These are phyloP conservation scores for Clarias macrocephalus DNA, from an alignment of 2,113 vertebrate genomes.

Conservation along the genomic window DNA sequence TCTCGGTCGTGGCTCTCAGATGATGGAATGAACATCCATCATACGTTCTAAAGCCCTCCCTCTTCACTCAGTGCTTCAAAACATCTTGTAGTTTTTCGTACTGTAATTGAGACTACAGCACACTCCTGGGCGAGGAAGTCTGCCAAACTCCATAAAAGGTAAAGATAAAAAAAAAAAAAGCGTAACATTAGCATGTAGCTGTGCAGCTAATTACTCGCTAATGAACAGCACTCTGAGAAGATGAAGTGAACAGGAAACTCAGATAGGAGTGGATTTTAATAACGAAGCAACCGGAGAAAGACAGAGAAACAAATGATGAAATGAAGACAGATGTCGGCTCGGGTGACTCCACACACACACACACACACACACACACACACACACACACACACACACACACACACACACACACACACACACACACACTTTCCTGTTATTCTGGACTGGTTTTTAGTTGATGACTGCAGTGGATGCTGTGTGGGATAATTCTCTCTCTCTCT, in stretches of 20 bases:
- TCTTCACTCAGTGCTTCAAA: not conserved
- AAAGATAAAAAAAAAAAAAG: not conserved
- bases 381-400: constrained; percentile 27
- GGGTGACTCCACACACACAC: not conserved
- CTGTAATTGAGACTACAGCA: not conserved
- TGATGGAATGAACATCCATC: not conserved
- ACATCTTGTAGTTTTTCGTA: not conserved
- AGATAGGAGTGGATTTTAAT: constrained; percentile 22
- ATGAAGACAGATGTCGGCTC: constrained; percentile 23
- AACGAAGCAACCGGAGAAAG: constrained; percentile 22
- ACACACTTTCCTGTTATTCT: not conserved
- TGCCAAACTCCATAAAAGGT: constrained; percentile 1
- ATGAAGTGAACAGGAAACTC: constrained; percentile 19
- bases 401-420: constrained; percentile 5
- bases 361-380: not conserved
- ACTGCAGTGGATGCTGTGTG: constrained; percentile 18
- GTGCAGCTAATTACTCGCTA: constrained; percentile 5
- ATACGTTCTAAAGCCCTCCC: not conserved
- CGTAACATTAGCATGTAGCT: constrained; percentile 3
- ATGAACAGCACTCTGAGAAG: constrained; percentile 11
- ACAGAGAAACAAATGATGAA: not conserved
- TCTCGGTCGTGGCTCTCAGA: too few species aligned
- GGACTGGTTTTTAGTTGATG: constrained; percentile 11
- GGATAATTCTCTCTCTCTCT: constrained; percentile 9
- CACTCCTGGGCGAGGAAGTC: not conserved